Evolutionary conservation across 2,888 invertebrate genomes (phyloP), one percentile per base, ranked within the genome.

Genomic region (Heliothis peltigera): DNA sequence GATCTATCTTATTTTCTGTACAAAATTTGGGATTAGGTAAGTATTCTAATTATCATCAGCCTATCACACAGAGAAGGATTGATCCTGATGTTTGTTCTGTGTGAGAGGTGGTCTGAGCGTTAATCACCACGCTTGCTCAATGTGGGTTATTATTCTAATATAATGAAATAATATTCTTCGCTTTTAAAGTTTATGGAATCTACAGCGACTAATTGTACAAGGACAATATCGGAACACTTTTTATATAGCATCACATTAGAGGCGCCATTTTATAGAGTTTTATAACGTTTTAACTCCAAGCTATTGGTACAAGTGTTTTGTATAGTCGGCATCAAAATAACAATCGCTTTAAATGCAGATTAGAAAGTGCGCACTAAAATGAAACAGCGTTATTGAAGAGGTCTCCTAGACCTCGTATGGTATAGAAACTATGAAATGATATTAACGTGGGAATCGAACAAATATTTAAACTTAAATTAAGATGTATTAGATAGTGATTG

Each of bases 201-300:
- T n/a, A n/a, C n/a, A 39, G 39, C 6, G n/a, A 39, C 49, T 49
- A 65, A 42, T 10, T 72, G 39, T 72, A 32, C 54, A 55, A 32
- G 12, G 1, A 10, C 17, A 63, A 15, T 51, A 7, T 39, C 42
- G 25, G 7, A 19, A 28, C 17, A 63, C 8, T 47, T 70, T 61
- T 64, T 49, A 72, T 28, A 67, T 60, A 35, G 72, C 67, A 54
- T 21, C 44, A 8, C 17, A 21, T 44, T 61, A 47, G 47, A 17
- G 19, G 12, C 25, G 56, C 70, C 21, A 43, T 75, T 70, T 70
- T 70, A 43, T 46, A 59, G 67, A 47, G 44, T 74, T 70, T 75
- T 76, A 35, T 70, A 70, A 54, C 35, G 17, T 70, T 56, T 64
- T 64, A 70, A 64, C 39, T 42, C 7, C n/a, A 12, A 35, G 39